Conservation (phyloP, 2,113 vertebrate species). For the Rhabdornis inornatus region DNA sequence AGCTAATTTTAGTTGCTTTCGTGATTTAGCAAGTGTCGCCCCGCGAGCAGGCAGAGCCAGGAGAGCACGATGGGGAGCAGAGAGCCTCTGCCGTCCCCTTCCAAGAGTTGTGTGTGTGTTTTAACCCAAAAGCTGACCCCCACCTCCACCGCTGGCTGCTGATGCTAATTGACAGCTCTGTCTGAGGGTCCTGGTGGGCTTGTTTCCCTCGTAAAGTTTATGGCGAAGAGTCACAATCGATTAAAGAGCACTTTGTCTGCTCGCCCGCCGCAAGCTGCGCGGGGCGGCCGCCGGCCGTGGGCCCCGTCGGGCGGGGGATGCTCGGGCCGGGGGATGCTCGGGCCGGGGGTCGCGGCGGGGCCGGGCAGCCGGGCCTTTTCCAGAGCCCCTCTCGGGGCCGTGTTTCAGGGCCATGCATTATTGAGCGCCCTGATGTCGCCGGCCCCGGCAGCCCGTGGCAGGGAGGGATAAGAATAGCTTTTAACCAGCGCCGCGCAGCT, state of each 20-base stretch:
- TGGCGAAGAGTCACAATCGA: slow-evolving; percentile 84
- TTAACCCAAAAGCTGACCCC: slow-evolving; percentile 58
- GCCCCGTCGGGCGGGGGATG: slow-evolving; percentile 17
- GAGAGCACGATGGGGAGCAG: background rate
- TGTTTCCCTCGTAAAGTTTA: slow-evolving; percentile 86
- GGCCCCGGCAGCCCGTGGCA: slow-evolving; percentile 37
- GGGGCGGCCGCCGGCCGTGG: slow-evolving; percentile 3
- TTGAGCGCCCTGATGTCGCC: slow-evolving; percentile 72
- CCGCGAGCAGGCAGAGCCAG: background rate
- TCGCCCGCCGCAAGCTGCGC: slow-evolving; percentile 43
- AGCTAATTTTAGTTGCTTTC: slow-evolving; percentile 51
- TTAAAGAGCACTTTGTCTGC: slow-evolving; percentile 77
- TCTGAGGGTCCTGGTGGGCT: slow-evolving; percentile 73
- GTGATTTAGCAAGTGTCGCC: slow-evolving; percentile 3
- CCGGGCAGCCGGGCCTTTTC: slow-evolving; percentile 2
- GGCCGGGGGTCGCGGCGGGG: background rate
- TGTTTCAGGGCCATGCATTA: slow-evolving; percentile 77
- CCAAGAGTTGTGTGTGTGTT: background rate
- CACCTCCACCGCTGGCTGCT: slow-evolving; percentile 56
- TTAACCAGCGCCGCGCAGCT: slow-evolving; percentile 71
- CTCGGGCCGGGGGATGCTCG: background rate
- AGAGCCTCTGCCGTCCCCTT: background rate
- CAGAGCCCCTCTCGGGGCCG: slow-evolving; percentile 42
- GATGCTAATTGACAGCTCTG: slow-evolving; percentile 78
- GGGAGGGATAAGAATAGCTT: slow-evolving; percentile 64